Conservation (phyloP, 30 jellyfish, hydroid and myxozoan genomes). For the Aurelia coerulea region DNA sequence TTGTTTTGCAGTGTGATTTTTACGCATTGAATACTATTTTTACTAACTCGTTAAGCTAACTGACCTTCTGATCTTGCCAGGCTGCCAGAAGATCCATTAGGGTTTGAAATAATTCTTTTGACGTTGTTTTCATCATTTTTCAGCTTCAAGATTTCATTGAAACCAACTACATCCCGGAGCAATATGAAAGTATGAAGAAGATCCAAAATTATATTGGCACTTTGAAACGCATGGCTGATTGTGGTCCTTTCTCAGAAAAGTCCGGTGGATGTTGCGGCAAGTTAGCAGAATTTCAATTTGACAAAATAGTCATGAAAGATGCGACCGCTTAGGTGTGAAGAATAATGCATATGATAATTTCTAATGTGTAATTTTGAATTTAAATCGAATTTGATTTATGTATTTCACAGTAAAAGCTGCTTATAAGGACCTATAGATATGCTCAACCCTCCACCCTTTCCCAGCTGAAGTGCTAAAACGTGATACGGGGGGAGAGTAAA, state of each 20-base stretch:
- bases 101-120: too few species aligned
- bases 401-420: too few species aligned
- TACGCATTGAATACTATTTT: too few species aligned
- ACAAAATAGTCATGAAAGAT: conserved; percentile 43
- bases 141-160: conserved; percentile 62
- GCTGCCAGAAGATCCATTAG: too few species aligned
- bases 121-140: neutral
- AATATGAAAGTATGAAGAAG: conserved; percentile 60
- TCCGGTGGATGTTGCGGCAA: neutral
- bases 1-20: too few species aligned
- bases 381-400: too few species aligned
- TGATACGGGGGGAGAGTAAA: too few species aligned
- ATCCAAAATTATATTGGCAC: conserved; percentile 5
- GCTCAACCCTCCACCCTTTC: too few species aligned
- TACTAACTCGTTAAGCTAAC: too few species aligned
- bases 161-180: conserved; percentile 59
- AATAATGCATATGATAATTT: neutral
- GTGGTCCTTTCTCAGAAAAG: neutral
- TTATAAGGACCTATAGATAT: too few species aligned
- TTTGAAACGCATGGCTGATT: conserved; percentile 19
- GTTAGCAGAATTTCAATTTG: conserved; percentile 64
- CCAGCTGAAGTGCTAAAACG: too few species aligned
- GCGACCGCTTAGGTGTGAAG: neutral
- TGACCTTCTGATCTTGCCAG: too few species aligned
- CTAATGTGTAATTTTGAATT: neutral